phyloP scores from a whole-genome alignment of 2,888 invertebrate genomes.

The Argyra leucocephala region DNA sequence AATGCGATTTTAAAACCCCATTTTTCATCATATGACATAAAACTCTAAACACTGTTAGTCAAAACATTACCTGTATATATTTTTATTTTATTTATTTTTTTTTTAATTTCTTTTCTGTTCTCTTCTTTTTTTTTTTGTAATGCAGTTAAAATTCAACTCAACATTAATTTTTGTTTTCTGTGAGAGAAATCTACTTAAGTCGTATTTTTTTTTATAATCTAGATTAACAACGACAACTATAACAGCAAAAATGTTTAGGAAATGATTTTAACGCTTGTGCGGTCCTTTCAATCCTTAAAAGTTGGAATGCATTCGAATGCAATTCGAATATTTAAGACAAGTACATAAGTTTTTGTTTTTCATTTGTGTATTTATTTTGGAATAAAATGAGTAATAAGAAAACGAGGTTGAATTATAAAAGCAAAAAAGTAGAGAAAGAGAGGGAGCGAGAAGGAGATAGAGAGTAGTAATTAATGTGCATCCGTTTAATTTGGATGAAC shows the following conservation, averaged over 20 bases:
- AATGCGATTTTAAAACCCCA: not conserved
- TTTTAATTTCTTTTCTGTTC: no score
- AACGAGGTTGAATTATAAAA: no score
- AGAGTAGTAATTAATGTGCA: no score
- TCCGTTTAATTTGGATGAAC: not conserved
- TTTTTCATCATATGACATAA: not conserved
- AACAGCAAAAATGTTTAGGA: not conserved
- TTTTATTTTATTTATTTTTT: not conserved
- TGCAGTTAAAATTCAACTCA: no score
- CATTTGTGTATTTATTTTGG: no score
- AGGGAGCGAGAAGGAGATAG: not conserved
- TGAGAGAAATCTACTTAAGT: no score
- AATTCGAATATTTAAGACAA: not conserved
- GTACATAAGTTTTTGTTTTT: no score
- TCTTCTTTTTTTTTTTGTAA: no score
- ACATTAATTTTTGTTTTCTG: no score
- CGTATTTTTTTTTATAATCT: no score
- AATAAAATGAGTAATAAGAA: not conserved
- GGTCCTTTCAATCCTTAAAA: not conserved
- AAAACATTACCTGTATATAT: not conserved
- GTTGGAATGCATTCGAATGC: not conserved
- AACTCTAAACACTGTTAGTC: not conserved
- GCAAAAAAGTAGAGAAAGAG: not conserved
- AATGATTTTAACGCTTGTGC: conserved; percentile 1
- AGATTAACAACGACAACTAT: not conserved